Conservation (phyloP, 2,797 vertebrate genomes). For the Alosa sapidissima region DNA sequence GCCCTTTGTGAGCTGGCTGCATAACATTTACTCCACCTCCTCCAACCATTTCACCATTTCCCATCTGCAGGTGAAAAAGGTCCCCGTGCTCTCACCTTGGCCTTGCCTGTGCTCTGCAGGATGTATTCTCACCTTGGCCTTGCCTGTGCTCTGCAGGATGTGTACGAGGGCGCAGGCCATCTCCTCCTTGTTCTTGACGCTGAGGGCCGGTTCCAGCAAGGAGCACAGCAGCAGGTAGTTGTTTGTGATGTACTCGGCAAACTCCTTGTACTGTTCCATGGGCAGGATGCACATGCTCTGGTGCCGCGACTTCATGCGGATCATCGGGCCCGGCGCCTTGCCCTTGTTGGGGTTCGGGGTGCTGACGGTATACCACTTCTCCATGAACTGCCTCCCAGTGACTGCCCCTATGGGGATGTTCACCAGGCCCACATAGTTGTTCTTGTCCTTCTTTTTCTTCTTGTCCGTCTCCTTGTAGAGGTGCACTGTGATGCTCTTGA, state of each 20-base stretch:
- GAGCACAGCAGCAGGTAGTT: slow-evolving; percentile 91
- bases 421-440: slow-evolving; percentile 91
- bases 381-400: slow-evolving; percentile 87
- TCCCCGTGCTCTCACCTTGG: slow-evolving; percentile 23
- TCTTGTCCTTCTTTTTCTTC: slow-evolving; percentile 97
- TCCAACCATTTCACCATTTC: no score
- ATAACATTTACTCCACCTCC: no score
- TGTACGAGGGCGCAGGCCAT: slow-evolving; percentile 90
- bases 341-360: slow-evolving; percentile 88
- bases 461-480: slow-evolving; percentile 96
- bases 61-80: no score
- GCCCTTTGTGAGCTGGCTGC: no score
- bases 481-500: slow-evolving; percentile 88
- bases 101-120: slow-evolving; percentile 89
- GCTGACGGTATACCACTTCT: slow-evolving; percentile 95
- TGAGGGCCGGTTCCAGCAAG: slow-evolving; percentile 88
- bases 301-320: slow-evolving; percentile 90
- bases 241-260: slow-evolving; percentile 92
- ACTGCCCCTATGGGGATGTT: slow-evolving; percentile 86
- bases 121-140: slow-evolving; percentile 73
- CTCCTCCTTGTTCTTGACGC: slow-evolving; percentile 91
- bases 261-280: slow-evolving; percentile 98
- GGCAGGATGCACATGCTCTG: slow-evolving; percentile 92
- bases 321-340: slow-evolving; percentile 66
- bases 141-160: slow-evolving; percentile 92